These are phyloP conservation scores for Nothocercus nigrocapillus DNA, from an alignment of 2,113 vertebrate species.

Conservation along the genomic window DNA sequence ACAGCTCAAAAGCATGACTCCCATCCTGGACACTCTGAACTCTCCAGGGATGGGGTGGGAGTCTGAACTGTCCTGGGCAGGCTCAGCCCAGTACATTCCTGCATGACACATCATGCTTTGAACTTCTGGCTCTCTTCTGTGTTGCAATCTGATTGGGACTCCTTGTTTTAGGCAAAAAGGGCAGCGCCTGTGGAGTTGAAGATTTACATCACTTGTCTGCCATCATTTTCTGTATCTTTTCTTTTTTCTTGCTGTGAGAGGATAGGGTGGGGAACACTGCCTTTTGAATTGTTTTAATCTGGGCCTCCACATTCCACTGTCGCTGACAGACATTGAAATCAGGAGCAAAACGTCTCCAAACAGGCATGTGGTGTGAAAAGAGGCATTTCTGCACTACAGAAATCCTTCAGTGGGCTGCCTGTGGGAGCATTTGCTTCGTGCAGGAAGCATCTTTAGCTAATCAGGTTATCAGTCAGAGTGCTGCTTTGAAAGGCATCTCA, in stretches of 20 bases:
- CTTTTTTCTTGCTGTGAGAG: neutral
- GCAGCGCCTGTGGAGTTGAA: neutral
- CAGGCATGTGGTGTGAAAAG: neutral
- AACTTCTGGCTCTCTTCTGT: neutral
- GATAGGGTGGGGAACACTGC: neutral
- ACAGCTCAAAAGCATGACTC: neutral
- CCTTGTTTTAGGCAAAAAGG: neutral
- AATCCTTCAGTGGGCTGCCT: neutral
- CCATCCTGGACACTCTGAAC: constrained; percentile 45
- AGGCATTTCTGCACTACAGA: neutral
- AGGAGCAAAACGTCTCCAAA: neutral
- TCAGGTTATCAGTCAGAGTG: neutral
- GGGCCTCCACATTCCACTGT: neutral
- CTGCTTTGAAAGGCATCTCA: neutral
- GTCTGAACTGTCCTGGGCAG: neutral
- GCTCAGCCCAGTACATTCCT: neutral
- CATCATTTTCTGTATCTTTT: neutral
- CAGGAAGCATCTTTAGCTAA: neutral
- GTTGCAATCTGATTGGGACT: neutral
- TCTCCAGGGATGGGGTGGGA: neutral
- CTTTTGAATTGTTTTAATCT: neutral
- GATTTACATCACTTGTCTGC: neutral
- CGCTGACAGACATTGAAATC: neutral
- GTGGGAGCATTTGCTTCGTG: neutral
- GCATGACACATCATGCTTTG: neutral